Conservation (phyloP, 1,140 invertebrate genomes). For the Belonocnema kinseyi region DNA sequence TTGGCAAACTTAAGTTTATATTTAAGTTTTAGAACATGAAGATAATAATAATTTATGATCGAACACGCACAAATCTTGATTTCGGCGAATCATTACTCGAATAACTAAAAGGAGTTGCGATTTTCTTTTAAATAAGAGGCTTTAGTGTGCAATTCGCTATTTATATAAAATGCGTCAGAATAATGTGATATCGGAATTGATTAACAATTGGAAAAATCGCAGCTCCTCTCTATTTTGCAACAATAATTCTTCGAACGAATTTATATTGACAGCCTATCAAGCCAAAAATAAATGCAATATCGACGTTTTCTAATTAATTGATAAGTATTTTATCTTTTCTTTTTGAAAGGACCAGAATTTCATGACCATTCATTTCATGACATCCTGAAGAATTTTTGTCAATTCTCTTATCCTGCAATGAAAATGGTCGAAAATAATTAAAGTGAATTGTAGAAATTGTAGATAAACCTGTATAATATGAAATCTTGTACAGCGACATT, state of each 20-base stretch:
- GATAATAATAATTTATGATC: slow-evolving; percentile 18
- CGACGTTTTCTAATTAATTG: background rate
- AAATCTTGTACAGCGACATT: slow-evolving; percentile 2
- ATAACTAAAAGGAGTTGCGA: background rate
- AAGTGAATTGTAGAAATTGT: slow-evolving; percentile 1
- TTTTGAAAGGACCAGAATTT: slow-evolving; percentile 19
- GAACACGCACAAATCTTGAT: background rate
- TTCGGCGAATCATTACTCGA: background rate
- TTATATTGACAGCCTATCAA: background rate
- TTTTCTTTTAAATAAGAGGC: background rate
- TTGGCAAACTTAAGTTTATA: slow-evolving; percentile 4
- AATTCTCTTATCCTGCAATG: background rate
- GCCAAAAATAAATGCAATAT: slow-evolving; percentile 14
- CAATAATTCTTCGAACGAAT: background rate
- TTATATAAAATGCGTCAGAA: too few relatives aligned
- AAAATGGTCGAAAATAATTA: background rate
- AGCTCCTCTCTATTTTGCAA: background rate
- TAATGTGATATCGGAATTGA: too few relatives aligned
- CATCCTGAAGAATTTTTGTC: background rate
- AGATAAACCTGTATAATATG: slow-evolving; percentile 29
- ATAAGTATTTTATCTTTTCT: background rate
- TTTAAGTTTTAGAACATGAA: background rate
- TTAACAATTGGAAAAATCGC: background rate
- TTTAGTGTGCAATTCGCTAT: too few relatives aligned
- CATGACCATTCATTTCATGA: slow-evolving; percentile 11